Percentiles rank a stretch among this genome's conserved stretches.
phyloP scores from a whole-genome alignment of 2,113 vertebrate species.

The Semnornis frantzii region DNA sequence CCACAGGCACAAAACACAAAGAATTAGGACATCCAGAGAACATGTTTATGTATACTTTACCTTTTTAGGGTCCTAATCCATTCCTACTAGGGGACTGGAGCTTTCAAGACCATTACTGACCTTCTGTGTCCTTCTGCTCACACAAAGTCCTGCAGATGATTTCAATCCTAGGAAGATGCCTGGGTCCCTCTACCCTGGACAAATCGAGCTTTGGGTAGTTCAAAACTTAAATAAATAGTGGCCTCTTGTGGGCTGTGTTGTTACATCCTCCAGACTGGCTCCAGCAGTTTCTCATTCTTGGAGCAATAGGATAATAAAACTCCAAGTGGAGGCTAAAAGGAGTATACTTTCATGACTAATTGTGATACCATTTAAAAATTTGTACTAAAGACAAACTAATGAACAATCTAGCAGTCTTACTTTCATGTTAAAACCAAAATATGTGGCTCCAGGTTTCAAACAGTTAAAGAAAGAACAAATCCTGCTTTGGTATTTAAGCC shows the following conservation, averaged over 20 bases:
- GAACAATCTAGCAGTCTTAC: background rate
- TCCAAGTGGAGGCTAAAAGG: background rate
- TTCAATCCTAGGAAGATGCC: background rate
- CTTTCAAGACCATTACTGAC: background rate
- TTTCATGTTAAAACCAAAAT: background rate
- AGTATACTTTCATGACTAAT: background rate
- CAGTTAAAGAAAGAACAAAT: background rate
- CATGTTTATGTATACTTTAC: background rate
- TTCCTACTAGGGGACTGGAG: background rate
- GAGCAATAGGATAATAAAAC: background rate
- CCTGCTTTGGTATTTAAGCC: background rate
- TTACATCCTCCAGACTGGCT: background rate
- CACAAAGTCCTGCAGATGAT: background rate
- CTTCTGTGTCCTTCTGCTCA: background rate
- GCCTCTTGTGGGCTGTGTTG: constrained; percentile 41
- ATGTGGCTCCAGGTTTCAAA: background rate
- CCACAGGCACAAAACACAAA: background rate
- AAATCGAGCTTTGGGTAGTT: background rate
- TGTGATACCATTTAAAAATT: background rate
- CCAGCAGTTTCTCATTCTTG: background rate
- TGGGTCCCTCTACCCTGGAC: background rate
- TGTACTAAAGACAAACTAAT: background rate
- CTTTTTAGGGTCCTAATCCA: background rate
- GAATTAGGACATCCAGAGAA: background rate
- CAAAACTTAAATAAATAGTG: constrained; percentile 30